Percentiles rank a stretch among this genome's conserved stretches.
Evolutionary conservation across 1,140 invertebrate species (phyloP).

Genomic region (Calephelis virginiensis): DNA sequence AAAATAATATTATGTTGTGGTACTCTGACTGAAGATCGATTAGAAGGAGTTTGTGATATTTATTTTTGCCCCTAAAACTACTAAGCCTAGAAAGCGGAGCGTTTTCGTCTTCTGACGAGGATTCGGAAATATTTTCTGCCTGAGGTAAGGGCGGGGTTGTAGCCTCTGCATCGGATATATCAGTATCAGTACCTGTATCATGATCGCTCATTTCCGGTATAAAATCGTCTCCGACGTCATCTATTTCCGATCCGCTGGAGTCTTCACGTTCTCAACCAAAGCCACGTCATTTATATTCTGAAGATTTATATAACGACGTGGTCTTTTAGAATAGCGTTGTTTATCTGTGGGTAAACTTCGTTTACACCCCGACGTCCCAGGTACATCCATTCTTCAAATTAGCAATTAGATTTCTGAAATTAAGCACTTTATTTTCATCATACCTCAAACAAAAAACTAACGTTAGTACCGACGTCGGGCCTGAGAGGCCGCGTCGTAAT

Average conservation of each 20-base stretch:
- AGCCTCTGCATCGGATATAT: too few species aligned
- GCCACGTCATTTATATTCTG: background rate
- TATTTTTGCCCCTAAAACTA: conserved; percentile 4
- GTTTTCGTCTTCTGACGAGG: background rate
- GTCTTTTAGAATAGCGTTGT: background rate
- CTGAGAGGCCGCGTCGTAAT: too few species aligned
- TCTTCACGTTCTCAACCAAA: too few species aligned
- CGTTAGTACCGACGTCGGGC: too few species aligned
- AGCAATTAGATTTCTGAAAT: conserved; percentile 1
- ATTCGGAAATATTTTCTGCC: background rate
- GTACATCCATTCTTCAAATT: conserved; percentile 7
- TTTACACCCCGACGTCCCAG: background rate
- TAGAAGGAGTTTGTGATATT: background rate
- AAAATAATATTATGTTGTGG: too few species aligned
- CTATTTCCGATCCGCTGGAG: too few species aligned
- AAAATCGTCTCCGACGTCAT: too few species aligned
- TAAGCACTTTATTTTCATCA: conserved; percentile 1
- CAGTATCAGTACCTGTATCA: background rate
- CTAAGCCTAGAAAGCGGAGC: background rate
- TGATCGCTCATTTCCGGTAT: too few species aligned
- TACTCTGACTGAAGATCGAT: background rate
- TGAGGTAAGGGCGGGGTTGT: too few species aligned
- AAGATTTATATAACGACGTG: background rate
- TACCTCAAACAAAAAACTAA: too few species aligned
- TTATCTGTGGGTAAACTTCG: background rate